Evolutionary conservation across 2,113 vertebrate species (phyloP).

Genomic region (Lucifuga dentata): DNA sequence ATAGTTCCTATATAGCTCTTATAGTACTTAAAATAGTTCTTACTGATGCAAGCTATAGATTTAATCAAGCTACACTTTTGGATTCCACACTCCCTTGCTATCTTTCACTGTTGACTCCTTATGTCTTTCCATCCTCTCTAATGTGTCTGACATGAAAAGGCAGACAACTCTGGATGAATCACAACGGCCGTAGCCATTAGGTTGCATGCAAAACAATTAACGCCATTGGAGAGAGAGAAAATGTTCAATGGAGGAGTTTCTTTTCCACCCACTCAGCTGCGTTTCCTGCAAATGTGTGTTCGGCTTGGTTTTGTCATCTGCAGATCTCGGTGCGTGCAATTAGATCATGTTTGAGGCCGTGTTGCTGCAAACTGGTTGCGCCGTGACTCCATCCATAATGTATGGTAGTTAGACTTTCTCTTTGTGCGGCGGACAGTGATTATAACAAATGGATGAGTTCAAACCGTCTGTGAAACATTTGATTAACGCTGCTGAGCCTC

Average conservation of each 20-base stretch:
- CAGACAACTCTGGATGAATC: constrained; percentile 32
- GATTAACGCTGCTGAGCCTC: constrained; percentile 73
- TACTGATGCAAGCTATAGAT: constrained; percentile 71
- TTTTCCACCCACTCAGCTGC: constrained; percentile 37
- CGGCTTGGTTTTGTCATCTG: constrained; percentile 33
- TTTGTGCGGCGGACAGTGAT: constrained; percentile 70
- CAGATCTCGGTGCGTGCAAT: constrained; percentile 51
- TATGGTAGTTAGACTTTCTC: constrained; percentile 72
- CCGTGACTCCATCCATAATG: constrained; percentile 65
- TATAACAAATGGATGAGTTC: constrained; percentile 85
- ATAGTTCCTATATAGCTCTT: too few relatives aligned
- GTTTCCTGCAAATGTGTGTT: constrained; percentile 38
- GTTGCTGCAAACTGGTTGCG: constrained; percentile 68
- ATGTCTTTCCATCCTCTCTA: constrained; percentile 38
- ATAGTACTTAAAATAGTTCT: too few relatives aligned
- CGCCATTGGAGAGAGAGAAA: constrained; percentile 42
- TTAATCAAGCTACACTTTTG: constrained; percentile 77
- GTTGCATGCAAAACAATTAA: constrained; percentile 41
- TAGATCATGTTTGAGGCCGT: constrained; percentile 47
- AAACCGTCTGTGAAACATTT: constrained; percentile 85
- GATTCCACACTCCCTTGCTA: constrained; percentile 51
- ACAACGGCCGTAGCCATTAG: constrained; percentile 33
- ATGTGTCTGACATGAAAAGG: constrained; percentile 44
- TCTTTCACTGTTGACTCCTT: constrained; percentile 48
- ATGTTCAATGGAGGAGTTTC: constrained; percentile 46